Conservation (phyloP, 2,113 vertebrate species). For the Neoarius graeffei region DNA sequence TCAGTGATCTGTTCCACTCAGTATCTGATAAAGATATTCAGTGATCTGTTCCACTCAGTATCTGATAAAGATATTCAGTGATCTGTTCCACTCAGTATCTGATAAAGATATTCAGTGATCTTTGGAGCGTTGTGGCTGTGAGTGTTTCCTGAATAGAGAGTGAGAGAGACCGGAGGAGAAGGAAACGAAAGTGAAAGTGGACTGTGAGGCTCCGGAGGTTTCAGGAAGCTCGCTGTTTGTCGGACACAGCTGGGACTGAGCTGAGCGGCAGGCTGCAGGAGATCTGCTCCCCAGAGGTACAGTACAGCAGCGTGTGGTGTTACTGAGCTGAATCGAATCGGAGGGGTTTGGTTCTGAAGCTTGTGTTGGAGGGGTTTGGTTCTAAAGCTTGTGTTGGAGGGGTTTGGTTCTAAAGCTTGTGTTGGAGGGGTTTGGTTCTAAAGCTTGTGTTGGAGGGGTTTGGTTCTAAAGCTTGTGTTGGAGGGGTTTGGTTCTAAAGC, state of each 20-base stretch:
- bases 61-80: neutral
- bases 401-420: neutral
- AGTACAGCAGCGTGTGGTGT: neutral
- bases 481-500: too few species aligned
- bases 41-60: neutral
- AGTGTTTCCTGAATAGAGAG: neutral
- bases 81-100: neutral
- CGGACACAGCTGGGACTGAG: too few species aligned
- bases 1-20: neutral
- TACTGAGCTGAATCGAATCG: too few species aligned
- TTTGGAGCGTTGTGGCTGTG: neutral
- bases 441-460: too few species aligned
- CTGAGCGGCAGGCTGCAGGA: too few species aligned
- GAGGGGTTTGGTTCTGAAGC: neutral
- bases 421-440: too few species aligned
- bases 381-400: too few species aligned
- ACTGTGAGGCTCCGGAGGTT: neutral
- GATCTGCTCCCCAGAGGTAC: neutral
- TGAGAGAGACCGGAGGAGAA: neutral
- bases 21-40: neutral
- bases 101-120: neutral
- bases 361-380: too few species aligned
- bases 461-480: too few species aligned
- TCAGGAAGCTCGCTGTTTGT: neutral
- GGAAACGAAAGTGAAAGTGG: conserved; percentile 48